Percentiles rank a stretch among this genome's conserved stretches.
Evolutionary conservation across 2,888 invertebrate species (phyloP).

Genomic region (Cataglyphis albicans): DNA sequence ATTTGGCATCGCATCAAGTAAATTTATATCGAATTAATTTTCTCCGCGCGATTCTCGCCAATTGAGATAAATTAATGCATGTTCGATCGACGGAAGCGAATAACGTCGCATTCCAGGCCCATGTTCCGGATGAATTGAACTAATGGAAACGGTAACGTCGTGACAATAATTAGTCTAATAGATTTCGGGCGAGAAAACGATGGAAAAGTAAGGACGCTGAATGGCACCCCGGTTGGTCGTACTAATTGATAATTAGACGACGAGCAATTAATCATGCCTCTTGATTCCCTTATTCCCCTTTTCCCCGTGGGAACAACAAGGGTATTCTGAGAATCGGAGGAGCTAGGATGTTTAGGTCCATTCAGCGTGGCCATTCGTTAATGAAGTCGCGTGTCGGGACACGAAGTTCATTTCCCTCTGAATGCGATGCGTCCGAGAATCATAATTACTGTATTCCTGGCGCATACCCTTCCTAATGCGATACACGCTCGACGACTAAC

Average conservation of each 20-base stretch:
- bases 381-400: conserved; percentile 83
- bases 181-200: conserved; percentile 45
- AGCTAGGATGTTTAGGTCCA: conserved; percentile 79
- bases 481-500: conserved; percentile 68
- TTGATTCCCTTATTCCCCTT: conserved; percentile 73
- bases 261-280: conserved; percentile 80
- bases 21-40: conserved; percentile 38
- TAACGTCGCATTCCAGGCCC: conserved; percentile 17
- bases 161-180: conserved; percentile 51
- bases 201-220: conserved; percentile 57
- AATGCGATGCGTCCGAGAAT: conserved; percentile 81
- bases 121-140: conserved; percentile 45
- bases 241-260: conserved; percentile 82
- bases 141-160: conserved; percentile 29
- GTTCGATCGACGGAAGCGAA: conserved; percentile 24
- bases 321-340: conserved; percentile 69
- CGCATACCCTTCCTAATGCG: conserved; percentile 79
- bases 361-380: conserved; percentile 82
- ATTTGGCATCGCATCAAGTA: background rate
- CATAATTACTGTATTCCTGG: conserved; percentile 83
- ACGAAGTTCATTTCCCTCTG: conserved; percentile 81
- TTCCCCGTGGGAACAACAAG: conserved; percentile 45
- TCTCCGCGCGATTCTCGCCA: conserved; percentile 19
- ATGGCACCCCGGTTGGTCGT: conserved; percentile 54
- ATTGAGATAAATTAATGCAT: conserved; percentile 39